Conservation (phyloP, 2,888 invertebrate genomes). For the Gymnosoma rotundatum region DNA sequence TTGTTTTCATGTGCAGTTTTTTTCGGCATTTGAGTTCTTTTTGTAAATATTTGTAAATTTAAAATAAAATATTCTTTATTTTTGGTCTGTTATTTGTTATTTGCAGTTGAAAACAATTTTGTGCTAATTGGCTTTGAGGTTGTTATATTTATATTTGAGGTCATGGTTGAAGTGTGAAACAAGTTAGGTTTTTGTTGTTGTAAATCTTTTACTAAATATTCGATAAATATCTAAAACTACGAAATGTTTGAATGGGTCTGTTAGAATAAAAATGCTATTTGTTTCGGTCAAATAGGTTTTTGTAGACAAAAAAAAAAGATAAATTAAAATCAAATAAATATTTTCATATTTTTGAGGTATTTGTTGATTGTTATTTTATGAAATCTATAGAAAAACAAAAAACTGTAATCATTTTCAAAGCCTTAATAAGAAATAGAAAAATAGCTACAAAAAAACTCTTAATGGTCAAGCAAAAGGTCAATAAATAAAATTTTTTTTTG, state of each 20-base stretch:
- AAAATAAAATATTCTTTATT: slow-evolving; percentile 33
- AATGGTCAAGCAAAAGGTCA: neutral
- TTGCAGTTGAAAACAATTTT: slow-evolving; percentile 56
- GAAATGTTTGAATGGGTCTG: slow-evolving; percentile 10
- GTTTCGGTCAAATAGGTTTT: slow-evolving; percentile 33
- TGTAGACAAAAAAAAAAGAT: neutral
- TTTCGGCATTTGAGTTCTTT: slow-evolving; percentile 1
- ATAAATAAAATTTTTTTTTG: no score
- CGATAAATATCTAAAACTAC: slow-evolving; percentile 16
- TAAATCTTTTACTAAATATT: slow-evolving; percentile 4
- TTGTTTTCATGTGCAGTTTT: slow-evolving; percentile 16
- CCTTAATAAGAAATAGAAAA: neutral
- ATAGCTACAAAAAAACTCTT: neutral
- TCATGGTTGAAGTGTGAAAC: slow-evolving; percentile 56
- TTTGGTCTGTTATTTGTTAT: slow-evolving; percentile 35
- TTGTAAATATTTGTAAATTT: slow-evolving; percentile 59
- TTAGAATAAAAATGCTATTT: slow-evolving; percentile 22
- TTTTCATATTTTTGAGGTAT: slow-evolving; percentile 7
- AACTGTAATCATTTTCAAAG: neutral
- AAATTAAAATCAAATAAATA: neutral
- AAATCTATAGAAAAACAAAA: neutral
- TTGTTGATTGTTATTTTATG: neutral
- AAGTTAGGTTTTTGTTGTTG: slow-evolving; percentile 16
- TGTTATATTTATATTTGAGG: slow-evolving; percentile 61
- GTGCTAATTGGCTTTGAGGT: slow-evolving; percentile 68